Base-by-base conservation (phyloP, 30 jellyfish, hydroid and myxozoan species). In the Sanderia malayensis region DNA sequence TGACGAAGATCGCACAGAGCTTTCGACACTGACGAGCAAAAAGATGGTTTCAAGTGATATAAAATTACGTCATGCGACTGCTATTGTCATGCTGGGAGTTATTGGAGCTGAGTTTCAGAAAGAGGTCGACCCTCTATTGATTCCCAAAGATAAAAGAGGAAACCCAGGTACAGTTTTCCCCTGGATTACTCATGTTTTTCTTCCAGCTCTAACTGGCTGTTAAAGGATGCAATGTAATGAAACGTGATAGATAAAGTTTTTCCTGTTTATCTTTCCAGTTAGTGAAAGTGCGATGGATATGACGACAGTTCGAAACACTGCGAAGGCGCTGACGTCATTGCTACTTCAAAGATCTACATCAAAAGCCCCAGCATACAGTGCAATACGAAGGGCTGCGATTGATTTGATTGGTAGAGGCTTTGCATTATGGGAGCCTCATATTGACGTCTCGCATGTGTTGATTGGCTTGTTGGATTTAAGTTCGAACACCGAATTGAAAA, bases 41-140 rank as follows among this genome's bases (percentile, higher is more conserved):
- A 90, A 90, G 77, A 90, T 90, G 98, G 98, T 90, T 23, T 83
- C 98, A 21, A 90, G 98, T 45, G 98, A 90, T 55, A 76, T 80
- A 8, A 81, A 88, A 47, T 60, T 90, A 31, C 95, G 98, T 44
- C 98, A 90, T 71, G 98, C 98, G 18, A 90, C 98, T 7, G 98
- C 98, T 1, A 90, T 90, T 55, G 94, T 90, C 25, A 90, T 90
- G 98, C 61, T 90, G 27, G 96, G 98, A 10, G 98, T 90, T 3
- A 82, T 90, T 31, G 98, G 98, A 31, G 98, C 98, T 11, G 98
- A 90, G 74, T 90, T 90, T 76, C 98, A 90, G 67, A 82, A 76
- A 70, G 98, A 90, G 74, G 96, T 83, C 31, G 98, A 90, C 69
- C 98, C 98, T 0, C 41, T 90, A 27, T n/a, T 67, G 62, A 67